These are phyloP conservation scores for Jacana jacana DNA, from an alignment of 2,113 vertebrate genomes.

Conservation along the genomic window DNA sequence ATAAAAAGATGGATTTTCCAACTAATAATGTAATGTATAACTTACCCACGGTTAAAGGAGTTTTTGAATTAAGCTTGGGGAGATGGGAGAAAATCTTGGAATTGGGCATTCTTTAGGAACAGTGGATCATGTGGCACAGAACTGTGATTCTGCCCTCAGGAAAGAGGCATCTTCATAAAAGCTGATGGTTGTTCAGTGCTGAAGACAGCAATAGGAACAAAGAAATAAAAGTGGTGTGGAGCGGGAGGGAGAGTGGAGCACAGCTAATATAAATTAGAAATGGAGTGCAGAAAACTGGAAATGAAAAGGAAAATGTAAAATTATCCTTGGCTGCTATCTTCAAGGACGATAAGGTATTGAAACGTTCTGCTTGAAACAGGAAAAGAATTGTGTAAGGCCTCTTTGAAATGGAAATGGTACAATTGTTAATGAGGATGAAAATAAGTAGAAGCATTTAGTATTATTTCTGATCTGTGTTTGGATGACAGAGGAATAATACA, in stretches of 20 bases:
- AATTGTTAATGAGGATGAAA: constrained; percentile 45
- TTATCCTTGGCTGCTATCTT: constrained; percentile 37
- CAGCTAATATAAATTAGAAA: constrained; percentile 38
- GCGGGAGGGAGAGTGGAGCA: not conserved
- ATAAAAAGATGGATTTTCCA: not conserved
- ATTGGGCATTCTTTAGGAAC: not conserved
- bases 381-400: not conserved
- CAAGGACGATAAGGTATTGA: not conserved
- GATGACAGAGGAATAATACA: constrained; percentile 51
- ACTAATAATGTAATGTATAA: not conserved
- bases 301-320: constrained; percentile 35
- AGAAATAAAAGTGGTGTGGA: not conserved
- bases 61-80: not conserved
- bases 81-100: not conserved
- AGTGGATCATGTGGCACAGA: not conserved
- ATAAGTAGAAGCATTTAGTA: constrained; percentile 38
- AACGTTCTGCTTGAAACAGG: constrained; percentile 26
- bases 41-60: not conserved
- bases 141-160: not conserved
- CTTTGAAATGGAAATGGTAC: constrained; percentile 62
- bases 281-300: constrained; percentile 11
- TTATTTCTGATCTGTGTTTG: constrained; percentile 34
- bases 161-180: not conserved
- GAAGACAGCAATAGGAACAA: not conserved
- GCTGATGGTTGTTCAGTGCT: not conserved